These are phyloP conservation scores for Sthenelais limicola DNA, from an alignment of 2,888 invertebrate genomes.

Conservation along the genomic window DNA sequence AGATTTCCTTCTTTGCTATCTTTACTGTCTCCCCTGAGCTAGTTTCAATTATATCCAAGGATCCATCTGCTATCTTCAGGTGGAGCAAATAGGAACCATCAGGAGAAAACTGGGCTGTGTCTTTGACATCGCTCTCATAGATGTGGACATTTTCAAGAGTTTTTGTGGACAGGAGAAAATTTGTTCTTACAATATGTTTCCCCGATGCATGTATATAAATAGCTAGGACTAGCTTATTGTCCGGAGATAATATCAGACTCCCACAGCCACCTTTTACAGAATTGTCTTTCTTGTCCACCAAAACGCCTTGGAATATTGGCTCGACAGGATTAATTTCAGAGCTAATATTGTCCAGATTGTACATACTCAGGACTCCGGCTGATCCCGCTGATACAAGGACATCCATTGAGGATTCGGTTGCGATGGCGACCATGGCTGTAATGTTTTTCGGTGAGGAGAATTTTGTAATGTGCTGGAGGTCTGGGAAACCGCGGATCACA, in stretches of 20 bases:
- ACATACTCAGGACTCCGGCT: neutral
- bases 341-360: neutral
- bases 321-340: neutral
- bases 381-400: slow-evolving; percentile 20
- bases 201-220: slow-evolving; percentile 16
- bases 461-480: neutral
- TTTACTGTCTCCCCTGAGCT: neutral
- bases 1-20: no score
- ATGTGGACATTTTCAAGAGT: slow-evolving; percentile 12
- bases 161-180: slow-evolving; percentile 25
- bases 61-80: neutral
- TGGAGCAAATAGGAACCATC: slow-evolving; percentile 3
- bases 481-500: neutral
- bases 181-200: slow-evolving; percentile 8
- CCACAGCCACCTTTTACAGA: slow-evolving; percentile 25
- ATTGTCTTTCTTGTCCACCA: slow-evolving; percentile 23
- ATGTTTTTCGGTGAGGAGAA: slow-evolving; percentile 18
- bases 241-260: slow-evolving; percentile 4
- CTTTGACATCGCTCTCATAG: slow-evolving; percentile 25
- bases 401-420: neutral
- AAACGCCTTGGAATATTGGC: neutral
- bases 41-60: slow-evolving; percentile 23
- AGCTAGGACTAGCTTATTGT: slow-evolving; percentile 1
- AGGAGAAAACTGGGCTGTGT: slow-evolving; percentile 14
- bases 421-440: slow-evolving; percentile 12